phyloP scores from a whole-genome alignment of 2,888 invertebrate species.

The Protonemura montana region DNA sequence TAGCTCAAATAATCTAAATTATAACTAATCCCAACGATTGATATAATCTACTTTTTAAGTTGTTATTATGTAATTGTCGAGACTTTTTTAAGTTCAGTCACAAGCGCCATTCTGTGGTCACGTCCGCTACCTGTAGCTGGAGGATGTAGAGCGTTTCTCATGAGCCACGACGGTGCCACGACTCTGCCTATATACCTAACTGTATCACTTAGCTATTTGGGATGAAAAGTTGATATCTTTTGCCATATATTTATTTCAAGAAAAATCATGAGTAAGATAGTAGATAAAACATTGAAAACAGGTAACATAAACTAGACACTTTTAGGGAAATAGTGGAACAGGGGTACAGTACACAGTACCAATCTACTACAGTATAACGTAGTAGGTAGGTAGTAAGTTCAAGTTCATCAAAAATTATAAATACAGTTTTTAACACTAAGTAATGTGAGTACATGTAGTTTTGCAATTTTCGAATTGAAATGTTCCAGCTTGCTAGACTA shows the following conservation, averaged over 20 bases:
- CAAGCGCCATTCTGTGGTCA: no score
- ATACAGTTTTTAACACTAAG: neutral
- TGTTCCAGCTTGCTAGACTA: neutral
- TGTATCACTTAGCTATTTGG: neutral
- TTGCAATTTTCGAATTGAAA: neutral
- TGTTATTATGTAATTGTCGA: no score
- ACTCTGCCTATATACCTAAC: no score
- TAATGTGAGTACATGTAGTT: neutral
- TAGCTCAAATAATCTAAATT: no score
- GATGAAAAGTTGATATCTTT: neutral
- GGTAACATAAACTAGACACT: neutral
- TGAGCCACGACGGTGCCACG: no score
- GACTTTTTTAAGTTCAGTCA: no score
- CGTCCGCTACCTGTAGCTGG: no score
- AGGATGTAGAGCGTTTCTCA: no score
- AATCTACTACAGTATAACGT: neutral
- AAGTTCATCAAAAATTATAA: neutral
- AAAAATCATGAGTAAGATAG: neutral
- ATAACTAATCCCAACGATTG: no score
- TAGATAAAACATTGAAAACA: constrained; percentile 7
- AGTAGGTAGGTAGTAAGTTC: neutral
- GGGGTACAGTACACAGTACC: neutral
- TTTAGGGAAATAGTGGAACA: neutral
- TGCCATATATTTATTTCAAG: neutral
- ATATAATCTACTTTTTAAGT: no score